These are phyloP conservation scores for Pinctada fucata DNA, from an alignment of 2,888 invertebrate genomes.

Conservation along the genomic window DNA sequence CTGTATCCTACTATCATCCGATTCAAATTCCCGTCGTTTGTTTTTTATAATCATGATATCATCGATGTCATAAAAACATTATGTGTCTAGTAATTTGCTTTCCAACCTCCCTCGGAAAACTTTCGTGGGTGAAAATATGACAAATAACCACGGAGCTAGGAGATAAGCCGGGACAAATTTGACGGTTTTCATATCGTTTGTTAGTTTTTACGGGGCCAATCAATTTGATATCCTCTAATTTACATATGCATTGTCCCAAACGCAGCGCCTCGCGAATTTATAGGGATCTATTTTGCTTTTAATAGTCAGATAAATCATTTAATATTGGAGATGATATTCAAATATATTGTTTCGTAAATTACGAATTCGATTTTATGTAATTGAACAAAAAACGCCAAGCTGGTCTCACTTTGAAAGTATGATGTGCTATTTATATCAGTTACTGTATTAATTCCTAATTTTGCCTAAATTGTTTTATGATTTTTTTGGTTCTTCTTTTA, in stretches of 20 bases:
- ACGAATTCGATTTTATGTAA: background rate
- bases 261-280: background rate
- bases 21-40: conserved; percentile 39
- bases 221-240: conserved; percentile 16
- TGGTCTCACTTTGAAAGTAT: too few relatives aligned
- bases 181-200: conserved; percentile 14
- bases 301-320: background rate
- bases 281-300: background rate
- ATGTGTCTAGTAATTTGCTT: conserved; percentile 35
- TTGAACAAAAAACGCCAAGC: background rate
- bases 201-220: background rate
- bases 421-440: too few relatives aligned
- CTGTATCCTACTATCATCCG: conserved; percentile 5
- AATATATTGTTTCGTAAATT: background rate
- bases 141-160: background rate
- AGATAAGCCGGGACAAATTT: conserved; percentile 19
- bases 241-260: conserved; percentile 20
- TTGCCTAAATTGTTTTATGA: too few relatives aligned
- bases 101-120: conserved; percentile 22
- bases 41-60: conserved; percentile 40
- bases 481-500: too few relatives aligned
- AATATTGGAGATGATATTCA: background rate
- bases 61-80: conserved; percentile 38
- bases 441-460: too few relatives aligned
- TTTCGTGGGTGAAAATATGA: conserved; percentile 9